phyloP scores from a whole-genome alignment of 2,888 invertebrate genomes.

The Muscina levida region DNA sequence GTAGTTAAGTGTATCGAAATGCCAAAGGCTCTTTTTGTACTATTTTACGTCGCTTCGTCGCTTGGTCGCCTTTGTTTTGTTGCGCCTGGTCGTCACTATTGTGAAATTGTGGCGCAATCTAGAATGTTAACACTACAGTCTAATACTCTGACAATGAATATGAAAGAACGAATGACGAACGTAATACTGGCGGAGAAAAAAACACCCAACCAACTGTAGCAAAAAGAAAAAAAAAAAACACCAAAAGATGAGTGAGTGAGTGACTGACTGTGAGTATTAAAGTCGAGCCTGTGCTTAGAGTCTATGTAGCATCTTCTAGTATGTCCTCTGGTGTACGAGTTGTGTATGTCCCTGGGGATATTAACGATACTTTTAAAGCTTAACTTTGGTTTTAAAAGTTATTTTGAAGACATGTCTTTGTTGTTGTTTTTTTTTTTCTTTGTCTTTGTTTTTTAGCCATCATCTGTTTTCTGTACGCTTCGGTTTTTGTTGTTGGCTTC shows the following conservation, averaged over 20 bases:
- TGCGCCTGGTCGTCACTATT: conserved; percentile 65
- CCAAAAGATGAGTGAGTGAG: conserved; percentile 60
- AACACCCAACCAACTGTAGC: no score
- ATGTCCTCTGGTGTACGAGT: conserved; percentile 36
- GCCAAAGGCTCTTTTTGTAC: conserved; percentile 57
- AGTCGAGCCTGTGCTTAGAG: conserved; percentile 26
- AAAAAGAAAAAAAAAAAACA: neutral
- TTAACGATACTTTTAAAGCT: conserved; percentile 65
- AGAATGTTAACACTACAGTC: conserved; percentile 62
- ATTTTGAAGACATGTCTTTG: conserved; percentile 62
- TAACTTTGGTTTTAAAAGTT: conserved; percentile 60
- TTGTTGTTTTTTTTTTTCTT: conserved; percentile 5
- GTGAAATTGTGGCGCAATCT: conserved; percentile 65
- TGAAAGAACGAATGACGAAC: no score
- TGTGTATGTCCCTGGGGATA: conserved; percentile 61
- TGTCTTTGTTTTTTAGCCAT: neutral
- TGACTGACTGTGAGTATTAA: conserved; percentile 60
- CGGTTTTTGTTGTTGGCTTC: conserved; percentile 4
- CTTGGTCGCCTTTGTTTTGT: conserved; percentile 35
- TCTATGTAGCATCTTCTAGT: conserved; percentile 6
- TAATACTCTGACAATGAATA: conserved; percentile 48
- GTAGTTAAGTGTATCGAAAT: conserved; percentile 66
- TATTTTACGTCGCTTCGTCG: conserved; percentile 23
- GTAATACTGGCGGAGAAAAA: no score
- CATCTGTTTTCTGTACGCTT: conserved; percentile 40